Evolutionary conservation across 1,140 invertebrate genomes (phyloP), one percentile per base, ranked within the genome.

Genomic region (Diuraphis noxia): DNA sequence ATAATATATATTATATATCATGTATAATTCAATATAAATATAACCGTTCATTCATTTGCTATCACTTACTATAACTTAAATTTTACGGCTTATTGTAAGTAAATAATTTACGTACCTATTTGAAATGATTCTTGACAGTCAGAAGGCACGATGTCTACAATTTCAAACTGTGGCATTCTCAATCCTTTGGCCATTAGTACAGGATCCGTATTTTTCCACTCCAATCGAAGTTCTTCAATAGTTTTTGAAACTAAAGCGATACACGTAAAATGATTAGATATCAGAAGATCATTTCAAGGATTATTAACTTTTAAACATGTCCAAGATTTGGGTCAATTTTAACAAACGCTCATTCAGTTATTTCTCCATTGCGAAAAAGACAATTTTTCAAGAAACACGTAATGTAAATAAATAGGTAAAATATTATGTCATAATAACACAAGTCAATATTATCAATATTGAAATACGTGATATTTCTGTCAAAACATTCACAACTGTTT

Each of bases 91-190:
- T n/a, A 72, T 72, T 17, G 34, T 6, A n/a, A 72, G 34, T 6
- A n/a, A 72, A 72, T 0, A 72, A 41, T 41, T 21, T 86, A 56
- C 85, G 41, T 92, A 93, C 93, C 93, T 41, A 93, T 93, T 92
- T 93, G 93, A 88, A 93, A 93, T 25, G 93, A 92, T 92, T 93
- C 93, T 92, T 93, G 93, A 91, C 93, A 93, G 40, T 93, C 92
- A 10, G 93, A 92, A 30, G 93, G 93, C n/a, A 92, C 92, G 23
- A 95, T 94, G 17, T 94, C 92, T 41, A 93, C 93, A 49, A 95
- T 94, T 92, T 95, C 94, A 93, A 95, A 95, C 92, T 95, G 95
- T 0, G 95, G 95, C 93, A 95, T 94, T 92, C 94, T 94, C 25
- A 95, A 93, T 49, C 94, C 94, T 92, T 94, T 94, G 49, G 93